Evolutionary conservation across 2,113 vertebrate genomes (phyloP), one percentile per base, ranked within the genome.

Genomic region (Microtus ochrogaster): DNA sequence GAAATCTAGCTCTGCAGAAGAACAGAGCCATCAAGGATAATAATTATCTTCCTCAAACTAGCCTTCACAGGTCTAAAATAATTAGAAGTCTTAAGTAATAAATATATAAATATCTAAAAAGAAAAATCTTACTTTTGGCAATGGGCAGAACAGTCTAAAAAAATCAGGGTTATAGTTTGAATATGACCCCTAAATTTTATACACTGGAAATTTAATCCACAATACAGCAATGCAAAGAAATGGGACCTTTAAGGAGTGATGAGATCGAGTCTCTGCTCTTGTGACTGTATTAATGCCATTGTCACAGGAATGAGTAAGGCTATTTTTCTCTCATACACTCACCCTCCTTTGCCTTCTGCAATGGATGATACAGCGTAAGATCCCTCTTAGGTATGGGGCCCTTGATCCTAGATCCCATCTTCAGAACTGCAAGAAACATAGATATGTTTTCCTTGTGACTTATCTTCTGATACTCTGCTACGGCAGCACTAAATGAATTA

Each of bases 31-130:
- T 52, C 73, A 66, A 82, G 41, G 21, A 76, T 86, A 84, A 96
- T 93, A 89, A 87, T 68, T 63, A 87, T 82, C 73, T 91, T 83
- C 68, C 79, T 88, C 19, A 52, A 36, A 73, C 12, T 72, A 90
- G 2, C 16, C 83, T 88, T 93, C n/a, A 49, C 78, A 90, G 72
- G 63, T 94, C 6, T 83, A 26, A 89, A 85, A 63, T 84, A 90
- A 84, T 70, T 83, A 79, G 39, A 95, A 70, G 3, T n/a, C 24
- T 94, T 81, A 77, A 92, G n/a, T 89, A 95, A 89, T 72, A 90
- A 85, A 73, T 58, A 7, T 73, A 16, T 12, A 33, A 26, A 83
- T 77, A 89, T 17, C 19, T 66, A 21, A 89, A 66, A 89, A 95
- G 77, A 91, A 91, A 95, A 61, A 22, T 26, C 22, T 58, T 58